Percentiles rank a stretch among this genome's conserved stretches.
Conservation (phyloP, 2,888 invertebrate species). For the Cephus sareptanus region DNA sequence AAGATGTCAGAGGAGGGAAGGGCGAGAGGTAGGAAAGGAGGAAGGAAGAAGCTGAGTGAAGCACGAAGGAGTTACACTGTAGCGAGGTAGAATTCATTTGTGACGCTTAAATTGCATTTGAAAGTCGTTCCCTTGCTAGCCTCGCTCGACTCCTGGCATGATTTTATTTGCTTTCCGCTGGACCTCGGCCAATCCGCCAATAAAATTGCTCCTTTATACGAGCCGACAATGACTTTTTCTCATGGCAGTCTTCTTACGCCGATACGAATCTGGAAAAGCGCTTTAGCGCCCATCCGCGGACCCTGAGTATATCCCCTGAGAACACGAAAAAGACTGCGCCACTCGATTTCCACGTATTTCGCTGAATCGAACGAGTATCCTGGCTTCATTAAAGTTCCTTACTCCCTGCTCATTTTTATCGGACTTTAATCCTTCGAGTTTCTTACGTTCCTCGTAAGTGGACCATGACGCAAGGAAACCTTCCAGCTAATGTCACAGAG, state of each 20-base stretch:
- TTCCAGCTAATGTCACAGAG: background rate
- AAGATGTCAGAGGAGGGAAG: background rate
- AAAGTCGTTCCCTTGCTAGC: constrained; percentile 34
- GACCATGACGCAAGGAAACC: background rate
- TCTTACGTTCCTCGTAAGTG: background rate
- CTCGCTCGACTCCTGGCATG: constrained; percentile 16
- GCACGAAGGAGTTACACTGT: constrained; percentile 25
- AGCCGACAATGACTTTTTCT: constrained; percentile 40
- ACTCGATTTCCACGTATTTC: background rate
- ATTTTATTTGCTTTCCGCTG: constrained; percentile 43
- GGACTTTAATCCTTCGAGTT: background rate
- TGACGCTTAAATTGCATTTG: constrained; percentile 47
- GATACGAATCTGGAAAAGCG: constrained; percentile 36
- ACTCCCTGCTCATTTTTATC: background rate
- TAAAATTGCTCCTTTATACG: constrained; percentile 47
- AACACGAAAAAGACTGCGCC: background rate
- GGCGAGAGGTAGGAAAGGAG: background rate
- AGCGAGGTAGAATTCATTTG: constrained; percentile 42
- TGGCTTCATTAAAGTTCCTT: background rate
- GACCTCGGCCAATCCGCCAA: constrained; percentile 50
- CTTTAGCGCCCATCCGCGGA: background rate
- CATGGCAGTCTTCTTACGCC: constrained; percentile 24
- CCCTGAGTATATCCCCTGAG: background rate
- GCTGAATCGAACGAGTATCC: background rate
- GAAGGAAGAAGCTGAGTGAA: constrained; percentile 1